phyloP scores from a whole-genome alignment of 2,113 vertebrate species.

The Sinocyclocheilus rhinocerous region DNA sequence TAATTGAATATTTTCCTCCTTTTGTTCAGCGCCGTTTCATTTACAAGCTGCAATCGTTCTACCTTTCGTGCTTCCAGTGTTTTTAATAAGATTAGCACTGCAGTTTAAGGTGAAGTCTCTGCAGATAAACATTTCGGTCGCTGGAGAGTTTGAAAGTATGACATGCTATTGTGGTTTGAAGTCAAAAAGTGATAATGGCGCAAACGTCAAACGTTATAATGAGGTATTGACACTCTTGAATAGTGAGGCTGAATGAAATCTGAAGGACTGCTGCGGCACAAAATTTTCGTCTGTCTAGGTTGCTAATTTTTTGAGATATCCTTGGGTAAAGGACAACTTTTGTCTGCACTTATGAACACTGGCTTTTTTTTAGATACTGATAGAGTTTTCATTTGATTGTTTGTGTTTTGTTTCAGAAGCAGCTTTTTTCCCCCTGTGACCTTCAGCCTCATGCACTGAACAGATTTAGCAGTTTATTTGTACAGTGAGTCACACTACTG shows the following conservation, averaged over 20 bases:
- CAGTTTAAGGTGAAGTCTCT: not conserved
- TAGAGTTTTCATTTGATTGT: not conserved
- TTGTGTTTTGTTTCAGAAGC: not conserved
- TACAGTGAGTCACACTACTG: constrained; percentile 38
- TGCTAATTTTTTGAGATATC: not conserved
- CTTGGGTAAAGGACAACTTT: constrained; percentile 1
- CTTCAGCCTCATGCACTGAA: not conserved
- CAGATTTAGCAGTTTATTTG: constrained; percentile 32
- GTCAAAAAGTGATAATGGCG: constrained; percentile 2
- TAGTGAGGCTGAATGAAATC: not conserved
- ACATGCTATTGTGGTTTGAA: constrained; percentile 25
- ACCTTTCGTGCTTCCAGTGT: constrained; percentile 4
- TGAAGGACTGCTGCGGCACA: not conserved
- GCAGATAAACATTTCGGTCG: not conserved
- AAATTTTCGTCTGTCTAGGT: not conserved
- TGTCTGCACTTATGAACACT: not conserved
- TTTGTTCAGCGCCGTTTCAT: constrained; percentile 43
- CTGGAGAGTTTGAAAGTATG: constrained; percentile 17
- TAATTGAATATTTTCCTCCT: constrained; percentile 50
- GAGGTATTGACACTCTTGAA: not conserved
- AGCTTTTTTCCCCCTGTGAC: not conserved
- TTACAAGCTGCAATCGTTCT: constrained; percentile 16
- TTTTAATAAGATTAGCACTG: constrained; percentile 15
- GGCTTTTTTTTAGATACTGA: not conserved
- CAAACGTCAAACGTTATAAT: not conserved